Evolutionary conservation across 2,113 vertebrate species (phyloP).

Genomic region (Polypterus senegalus): DNA sequence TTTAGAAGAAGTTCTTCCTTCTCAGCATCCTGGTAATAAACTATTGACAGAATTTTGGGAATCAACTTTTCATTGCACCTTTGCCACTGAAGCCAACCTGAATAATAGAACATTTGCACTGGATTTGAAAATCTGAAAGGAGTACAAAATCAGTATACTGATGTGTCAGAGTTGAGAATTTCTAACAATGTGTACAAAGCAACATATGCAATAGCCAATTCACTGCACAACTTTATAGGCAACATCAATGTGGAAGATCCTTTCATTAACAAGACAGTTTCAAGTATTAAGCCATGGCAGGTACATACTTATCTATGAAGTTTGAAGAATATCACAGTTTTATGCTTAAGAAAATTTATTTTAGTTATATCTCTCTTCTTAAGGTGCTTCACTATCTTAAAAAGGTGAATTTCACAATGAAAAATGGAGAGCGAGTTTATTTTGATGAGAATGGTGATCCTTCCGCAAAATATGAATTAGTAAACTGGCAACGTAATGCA

Average conservation of each 20-base stretch:
- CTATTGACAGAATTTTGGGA: slow-evolving; percentile 5
- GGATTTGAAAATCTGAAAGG: background rate
- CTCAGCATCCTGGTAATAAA: background rate
- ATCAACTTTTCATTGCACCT: background rate
- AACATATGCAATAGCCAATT: no score
- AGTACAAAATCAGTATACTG: background rate
- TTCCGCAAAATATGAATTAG: slow-evolving; percentile 18
- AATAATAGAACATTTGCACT: background rate
- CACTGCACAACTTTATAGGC: no score
- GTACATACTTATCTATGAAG: background rate
- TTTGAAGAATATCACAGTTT: background rate
- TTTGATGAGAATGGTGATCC: slow-evolving; percentile 29
- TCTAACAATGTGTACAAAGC: background rate
- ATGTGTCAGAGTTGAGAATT: background rate
- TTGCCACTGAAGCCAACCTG: background rate
- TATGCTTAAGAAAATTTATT: background rate
- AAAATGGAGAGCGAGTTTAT: background rate
- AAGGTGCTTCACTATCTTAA: slow-evolving; percentile 1
- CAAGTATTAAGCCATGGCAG: background rate
- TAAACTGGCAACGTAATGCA: slow-evolving; percentile 2
- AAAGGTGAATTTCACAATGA: background rate
- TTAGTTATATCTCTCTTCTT: background rate
- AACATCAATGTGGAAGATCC: no score
- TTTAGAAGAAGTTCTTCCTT: background rate
- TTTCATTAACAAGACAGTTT: no score